A percentile compares a stretch with the other conserved stretches of the same genome.
phyloP scores from a whole-genome alignment of 2,113 vertebrate genomes.

The Phoenicopterus ruber region DNA sequence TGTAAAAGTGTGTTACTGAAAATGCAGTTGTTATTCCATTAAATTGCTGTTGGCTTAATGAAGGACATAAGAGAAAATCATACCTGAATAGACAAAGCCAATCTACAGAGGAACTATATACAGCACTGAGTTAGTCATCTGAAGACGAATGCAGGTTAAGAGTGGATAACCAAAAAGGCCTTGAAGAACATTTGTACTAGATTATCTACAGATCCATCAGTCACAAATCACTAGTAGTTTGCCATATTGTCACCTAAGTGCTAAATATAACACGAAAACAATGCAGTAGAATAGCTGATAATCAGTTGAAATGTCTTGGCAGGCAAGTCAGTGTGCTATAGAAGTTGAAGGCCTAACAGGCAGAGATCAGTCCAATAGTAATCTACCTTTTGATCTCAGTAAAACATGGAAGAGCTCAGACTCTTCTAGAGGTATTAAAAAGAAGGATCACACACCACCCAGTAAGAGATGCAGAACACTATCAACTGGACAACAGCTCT shows the following conservation, averaged over 20 bases:
- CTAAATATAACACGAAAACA: background rate
- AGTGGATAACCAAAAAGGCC: background rate
- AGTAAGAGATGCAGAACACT: background rate
- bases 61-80: background rate
- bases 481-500: background rate
- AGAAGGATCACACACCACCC: background rate
- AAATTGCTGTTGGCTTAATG: background rate
- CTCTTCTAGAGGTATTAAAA: background rate
- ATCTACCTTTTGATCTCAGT: background rate
- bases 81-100: background rate
- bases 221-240: background rate
- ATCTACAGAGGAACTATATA: background rate
- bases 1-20: slow-evolving; percentile 8
- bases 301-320: background rate
- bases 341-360: background rate
- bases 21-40: slow-evolving; percentile 33
- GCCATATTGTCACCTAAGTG: background rate
- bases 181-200: background rate
- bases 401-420: background rate
- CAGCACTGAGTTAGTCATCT: background rate
- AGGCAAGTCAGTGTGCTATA: background rate
- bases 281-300: background rate
- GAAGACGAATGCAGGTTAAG: background rate
- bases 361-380: background rate
- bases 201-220: background rate